Conservation (phyloP, 2,113 vertebrate species). For the Kobus ellipsiprymnus region DNA sequence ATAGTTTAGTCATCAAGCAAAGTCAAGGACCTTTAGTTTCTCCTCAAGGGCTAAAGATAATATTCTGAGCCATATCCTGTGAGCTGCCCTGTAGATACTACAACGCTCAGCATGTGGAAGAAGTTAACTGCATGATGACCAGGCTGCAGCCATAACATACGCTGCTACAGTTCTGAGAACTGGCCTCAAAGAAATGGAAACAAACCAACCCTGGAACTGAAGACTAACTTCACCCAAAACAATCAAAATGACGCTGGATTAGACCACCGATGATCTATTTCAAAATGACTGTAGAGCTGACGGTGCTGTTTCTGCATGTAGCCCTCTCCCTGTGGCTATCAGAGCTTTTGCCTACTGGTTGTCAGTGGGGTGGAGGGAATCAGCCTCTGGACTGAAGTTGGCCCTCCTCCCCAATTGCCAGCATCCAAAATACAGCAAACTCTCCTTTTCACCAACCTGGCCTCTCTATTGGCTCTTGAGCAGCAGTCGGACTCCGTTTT, state of each 20-base stretch:
- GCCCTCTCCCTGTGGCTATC: not conserved
- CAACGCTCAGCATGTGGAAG: not conserved
- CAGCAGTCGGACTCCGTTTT: not conserved
- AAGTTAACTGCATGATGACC: not conserved
- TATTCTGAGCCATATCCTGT: not conserved
- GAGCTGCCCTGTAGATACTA: not conserved
- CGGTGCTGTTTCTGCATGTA: not conserved
- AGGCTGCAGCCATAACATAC: not conserved
- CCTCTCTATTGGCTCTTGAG: not conserved
- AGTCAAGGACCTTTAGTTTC: not conserved
- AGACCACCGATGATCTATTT: not conserved
- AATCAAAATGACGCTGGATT: not conserved
- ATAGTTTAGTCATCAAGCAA: not conserved
- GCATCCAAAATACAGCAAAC: not conserved
- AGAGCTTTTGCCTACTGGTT: not conserved
- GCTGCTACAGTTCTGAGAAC: not conserved
- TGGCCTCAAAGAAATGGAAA: not conserved
- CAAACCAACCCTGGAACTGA: not conserved
- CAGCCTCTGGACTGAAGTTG: not conserved
- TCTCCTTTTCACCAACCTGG: not conserved
- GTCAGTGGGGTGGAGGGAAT: not conserved
- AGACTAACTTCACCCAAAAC: not conserved
- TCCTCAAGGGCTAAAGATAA: not conserved
- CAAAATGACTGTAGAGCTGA: not conserved
- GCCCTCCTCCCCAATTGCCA: not conserved